A percentile compares a stretch with the other conserved stretches of the same genome.
These are phyloP conservation scores for Clivina fossor DNA, from an alignment of 2,888 invertebrate species.

Conservation along the genomic window DNA sequence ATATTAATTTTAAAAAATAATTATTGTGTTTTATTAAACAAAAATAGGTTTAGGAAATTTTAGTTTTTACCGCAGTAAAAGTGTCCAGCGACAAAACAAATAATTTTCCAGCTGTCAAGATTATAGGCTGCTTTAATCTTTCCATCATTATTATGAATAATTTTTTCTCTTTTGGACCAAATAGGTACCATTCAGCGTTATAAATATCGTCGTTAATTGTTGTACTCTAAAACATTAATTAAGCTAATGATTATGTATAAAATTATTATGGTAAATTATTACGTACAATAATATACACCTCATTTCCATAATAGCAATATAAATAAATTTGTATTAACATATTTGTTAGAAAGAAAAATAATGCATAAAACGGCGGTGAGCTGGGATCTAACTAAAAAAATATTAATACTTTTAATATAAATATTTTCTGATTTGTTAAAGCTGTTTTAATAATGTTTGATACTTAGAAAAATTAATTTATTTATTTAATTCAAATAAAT, in stretches of 20 bases:
- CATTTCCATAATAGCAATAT: constrained; percentile 56
- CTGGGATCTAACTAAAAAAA: constrained; percentile 40
- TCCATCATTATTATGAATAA: constrained; percentile 54
- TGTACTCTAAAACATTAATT: constrained; percentile 49
- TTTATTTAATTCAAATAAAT: no score
- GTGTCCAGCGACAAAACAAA: constrained; percentile 57
- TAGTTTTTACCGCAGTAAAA: constrained; percentile 53
- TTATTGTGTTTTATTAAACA: neutral
- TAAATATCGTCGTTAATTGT: constrained; percentile 52
- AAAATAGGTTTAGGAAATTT: constrained; percentile 1
- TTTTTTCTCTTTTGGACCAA: constrained; percentile 50
- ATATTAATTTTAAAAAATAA: constrained; percentile 2
- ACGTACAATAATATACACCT: constrained; percentile 55
- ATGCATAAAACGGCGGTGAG: constrained; percentile 52
- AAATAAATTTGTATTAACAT: constrained; percentile 55
- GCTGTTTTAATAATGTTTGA: no score
- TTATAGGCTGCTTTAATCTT: constrained; percentile 55
- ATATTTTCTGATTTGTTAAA: no score
- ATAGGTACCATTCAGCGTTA: constrained; percentile 50
- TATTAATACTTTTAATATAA: constrained; percentile 3
- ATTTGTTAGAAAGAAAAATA: constrained; percentile 49
- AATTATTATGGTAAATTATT: no score
- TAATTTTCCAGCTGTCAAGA: constrained; percentile 53
- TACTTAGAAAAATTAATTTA: no score
- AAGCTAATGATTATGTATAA: neutral